These are phyloP conservation scores for Capitulum mitella DNA, from an alignment of 2,888 invertebrate genomes.

Conservation along the genomic window DNA sequence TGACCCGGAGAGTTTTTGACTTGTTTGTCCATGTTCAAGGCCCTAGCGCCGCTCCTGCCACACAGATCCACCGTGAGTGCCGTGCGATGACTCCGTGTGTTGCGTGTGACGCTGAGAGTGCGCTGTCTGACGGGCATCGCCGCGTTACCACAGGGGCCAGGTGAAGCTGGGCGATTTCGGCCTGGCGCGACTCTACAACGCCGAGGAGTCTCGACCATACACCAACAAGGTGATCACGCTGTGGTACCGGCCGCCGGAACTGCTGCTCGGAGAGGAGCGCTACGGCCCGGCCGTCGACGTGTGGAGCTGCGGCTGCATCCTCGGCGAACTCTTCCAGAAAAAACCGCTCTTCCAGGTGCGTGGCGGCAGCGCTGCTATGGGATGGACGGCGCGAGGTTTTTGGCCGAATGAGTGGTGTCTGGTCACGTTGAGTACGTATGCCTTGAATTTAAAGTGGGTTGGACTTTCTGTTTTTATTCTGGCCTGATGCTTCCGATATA, in stretches of 20 bases:
- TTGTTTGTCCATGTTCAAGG: too few relatives aligned
- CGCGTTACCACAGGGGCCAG: conserved; percentile 70
- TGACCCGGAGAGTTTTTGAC: too few relatives aligned
- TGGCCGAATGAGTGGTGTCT: background rate
- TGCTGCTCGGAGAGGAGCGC: conserved; percentile 89
- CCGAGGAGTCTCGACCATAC: conserved; percentile 89
- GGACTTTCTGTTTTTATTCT: too few relatives aligned
- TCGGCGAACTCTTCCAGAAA: conserved; percentile 93
- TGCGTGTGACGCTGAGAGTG: too few relatives aligned
- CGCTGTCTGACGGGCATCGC: too few relatives aligned
- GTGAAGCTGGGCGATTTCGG: conserved; percentile 99
- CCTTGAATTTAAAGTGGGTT: too few relatives aligned
- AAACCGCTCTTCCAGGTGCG: conserved; percentile 88
- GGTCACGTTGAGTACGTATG: too few relatives aligned
- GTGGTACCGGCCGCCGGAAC: conserved; percentile 97
- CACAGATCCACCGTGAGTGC: too few relatives aligned
- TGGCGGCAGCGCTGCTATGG: background rate
- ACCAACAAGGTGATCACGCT: conserved; percentile 97
- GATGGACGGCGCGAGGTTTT: too few relatives aligned
- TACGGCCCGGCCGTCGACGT: conserved; percentile 98
- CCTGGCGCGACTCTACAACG: conserved; percentile 87
- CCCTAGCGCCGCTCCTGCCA: too few relatives aligned
- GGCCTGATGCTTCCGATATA: too few relatives aligned
- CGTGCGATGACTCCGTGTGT: too few relatives aligned
- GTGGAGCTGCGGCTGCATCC: conserved; percentile 98